Percentiles rank a stretch among this genome's conserved stretches.
Evolutionary conservation across 1,140 invertebrate genomes (phyloP).

Genomic region (Drosophila pachea): DNA sequence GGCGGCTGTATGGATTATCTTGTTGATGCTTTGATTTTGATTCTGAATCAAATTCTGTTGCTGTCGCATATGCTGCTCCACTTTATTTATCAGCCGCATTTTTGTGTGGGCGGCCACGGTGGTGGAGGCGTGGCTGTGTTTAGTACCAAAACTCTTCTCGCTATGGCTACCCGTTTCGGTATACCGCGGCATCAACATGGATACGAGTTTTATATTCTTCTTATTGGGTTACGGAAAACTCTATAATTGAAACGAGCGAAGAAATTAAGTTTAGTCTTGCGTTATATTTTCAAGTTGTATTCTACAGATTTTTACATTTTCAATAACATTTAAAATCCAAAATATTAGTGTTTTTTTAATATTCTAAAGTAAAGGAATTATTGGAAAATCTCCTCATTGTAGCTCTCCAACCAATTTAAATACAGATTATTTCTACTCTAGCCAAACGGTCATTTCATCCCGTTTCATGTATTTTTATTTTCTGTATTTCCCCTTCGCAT

Average conservation of each 20-base stretch:
- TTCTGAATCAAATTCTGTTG: slow-evolving; percentile 27
- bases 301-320: neutral
- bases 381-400: too few species aligned
- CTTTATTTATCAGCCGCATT: slow-evolving; percentile 64
- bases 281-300: neutral
- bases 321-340: too few species aligned
- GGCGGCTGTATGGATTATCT: slow-evolving; percentile 61
- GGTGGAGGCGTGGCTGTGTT: slow-evolving; percentile 31
- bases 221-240: slow-evolving; percentile 8
- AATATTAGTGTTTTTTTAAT: too few species aligned
- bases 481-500: too few species aligned
- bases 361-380: too few species aligned
- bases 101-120: slow-evolving; percentile 68
- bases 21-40: slow-evolving; percentile 56
- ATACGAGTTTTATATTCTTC: slow-evolving; percentile 4
- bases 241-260: slow-evolving; percentile 3
- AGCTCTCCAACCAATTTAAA: too few species aligned
- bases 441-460: too few species aligned
- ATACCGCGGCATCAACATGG: slow-evolving; percentile 66
- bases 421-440: too few species aligned
- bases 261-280: neutral
- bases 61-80: slow-evolving; percentile 65
- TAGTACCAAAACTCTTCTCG: slow-evolving; percentile 23
- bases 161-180: slow-evolving; percentile 45
- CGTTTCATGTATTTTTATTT: too few species aligned